Evolutionary conservation across 2,888 invertebrate genomes (phyloP), one percentile per base, ranked within the genome.

Genomic region (Ischnura elegans): DNA sequence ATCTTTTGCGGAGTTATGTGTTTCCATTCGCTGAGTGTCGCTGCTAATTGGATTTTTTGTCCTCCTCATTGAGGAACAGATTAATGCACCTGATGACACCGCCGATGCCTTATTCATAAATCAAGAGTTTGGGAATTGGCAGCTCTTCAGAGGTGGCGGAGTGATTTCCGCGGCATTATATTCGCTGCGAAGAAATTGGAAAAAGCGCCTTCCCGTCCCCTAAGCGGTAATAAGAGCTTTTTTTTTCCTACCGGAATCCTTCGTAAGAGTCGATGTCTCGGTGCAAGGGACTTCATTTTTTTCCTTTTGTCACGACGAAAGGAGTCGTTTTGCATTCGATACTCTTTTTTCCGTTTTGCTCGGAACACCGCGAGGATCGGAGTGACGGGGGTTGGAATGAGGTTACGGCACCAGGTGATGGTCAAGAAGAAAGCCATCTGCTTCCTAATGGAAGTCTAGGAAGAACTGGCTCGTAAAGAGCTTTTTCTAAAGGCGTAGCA

Each of bases 271-370:
- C 36, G 76, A 76, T 76, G 76, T 36, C 36, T 76, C 76, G 76
- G 29, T 76, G 36, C 36, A 76, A 13, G 36, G 36, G 76, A 36
- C 36, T 29, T 13, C 25, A 36, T 76, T 36, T 76, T 36, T 5
- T 36, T 36, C 13, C 16, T 5, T 76, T 36, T 76, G 13, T 36
- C 36, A 13, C 5, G 8, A 76, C n/a, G 36, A 8, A 66, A 36
- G 76, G 29, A 76, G 36, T 76, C 36, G 36, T 36, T 76, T 76
- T 76, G 76, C 76, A 76, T 76, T 36, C 76, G 76, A 76, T 76
- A 76, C 76, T 36, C 36, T 51, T 19, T n/a, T 61, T 76, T 36
- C 29, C 36, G 76, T 36, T 36, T 76, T 36, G 36, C 10, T 16
- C 36, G 76, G 36, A 36, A 5, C 36, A 13, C 61, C 61, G 19